Base-by-base conservation (phyloP, 2,888 invertebrate species). In the Entomobrya multifasciata region DNA sequence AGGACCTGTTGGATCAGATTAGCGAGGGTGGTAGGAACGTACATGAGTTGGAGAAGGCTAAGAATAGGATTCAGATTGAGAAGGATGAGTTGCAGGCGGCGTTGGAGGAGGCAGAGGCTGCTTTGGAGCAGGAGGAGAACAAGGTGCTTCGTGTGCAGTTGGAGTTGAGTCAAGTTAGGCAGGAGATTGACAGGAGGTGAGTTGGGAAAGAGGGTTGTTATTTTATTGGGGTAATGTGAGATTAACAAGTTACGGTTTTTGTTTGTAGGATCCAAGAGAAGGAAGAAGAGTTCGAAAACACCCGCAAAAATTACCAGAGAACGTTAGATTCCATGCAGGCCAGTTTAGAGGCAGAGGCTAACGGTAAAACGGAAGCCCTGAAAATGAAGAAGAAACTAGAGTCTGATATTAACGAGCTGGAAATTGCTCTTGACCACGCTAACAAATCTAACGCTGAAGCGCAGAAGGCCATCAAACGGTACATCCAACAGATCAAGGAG, bases 321-420 rank as follows among this genome's bases (percentile, higher is more conserved):
- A 99, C 99, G 90, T 95, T 99, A 93, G 99, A 99, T 94, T 99
- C 98, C 93, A 99, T 99, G 98, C 99, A 99, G 94, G 99, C 99
- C 93, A 97, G 97, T 93, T 95, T 99, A 93, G 99, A 99, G 95
- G 98, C 99, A 93, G 99, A 99, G 94, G 96, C 98, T 93, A 98
- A 95, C 99, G 99, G 93, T 87, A 99, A 99, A 94, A 98, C 98
- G 95, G 99, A 99, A 95, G 99, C 99, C 92, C 96, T 99, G 92
- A 97, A 99, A 95, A 98, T 99, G 97, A 99, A 99, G 97, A 99
- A 99, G 97, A 99, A 99, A 95, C 95, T 99, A 93, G 99, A 99
- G 94, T 97, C 97, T 92, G 99, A 99, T 95, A 99, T 99, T 95
- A 99, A 99, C 93, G 99, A 99, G 94, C 95, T 99, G 90, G 99